phyloP scores from a whole-genome alignment of 2,888 invertebrate species.

The Ochlodes sylvanus region DNA sequence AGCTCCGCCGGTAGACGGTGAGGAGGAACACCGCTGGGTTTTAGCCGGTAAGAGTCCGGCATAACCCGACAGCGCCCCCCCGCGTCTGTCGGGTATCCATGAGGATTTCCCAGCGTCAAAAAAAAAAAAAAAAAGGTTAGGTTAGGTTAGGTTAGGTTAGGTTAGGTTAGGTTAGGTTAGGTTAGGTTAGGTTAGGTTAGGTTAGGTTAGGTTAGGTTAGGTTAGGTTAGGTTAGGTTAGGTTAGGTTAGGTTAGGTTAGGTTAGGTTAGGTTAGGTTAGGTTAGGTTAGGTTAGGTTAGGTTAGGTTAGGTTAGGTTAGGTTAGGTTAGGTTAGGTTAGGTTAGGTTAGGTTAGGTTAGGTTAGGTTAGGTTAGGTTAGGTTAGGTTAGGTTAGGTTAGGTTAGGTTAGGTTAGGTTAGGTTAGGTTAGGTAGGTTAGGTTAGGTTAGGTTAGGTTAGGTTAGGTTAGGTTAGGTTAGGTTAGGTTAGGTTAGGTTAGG shows the following conservation, averaged over 20 bases:
- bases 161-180: constrained; percentile 20
- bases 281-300: constrained; percentile 15
- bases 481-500: no score
- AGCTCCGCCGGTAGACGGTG: no score
- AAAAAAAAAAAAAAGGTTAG: no score
- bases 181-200: constrained; percentile 10
- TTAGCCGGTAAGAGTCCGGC: constrained; percentile 17
- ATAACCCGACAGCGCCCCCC: no score
- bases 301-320: constrained; percentile 15
- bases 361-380: constrained; percentile 14
- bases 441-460: no score
- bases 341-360: constrained; percentile 14
- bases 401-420: no score
- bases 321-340: constrained; percentile 15
- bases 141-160: constrained; percentile 20
- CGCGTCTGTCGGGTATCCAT: no score
- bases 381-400: constrained; percentile 8
- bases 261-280: constrained; percentile 12
- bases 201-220: constrained; percentile 17
- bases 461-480: no score
- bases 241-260: constrained; percentile 14
- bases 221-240: constrained; percentile 13
- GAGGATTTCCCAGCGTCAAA: no score
- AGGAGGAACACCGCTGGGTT: no score
- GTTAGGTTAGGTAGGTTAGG: no score